Evolutionary conservation across 2,888 invertebrate species (phyloP).

Genomic region (Corbicula japonica): DNA sequence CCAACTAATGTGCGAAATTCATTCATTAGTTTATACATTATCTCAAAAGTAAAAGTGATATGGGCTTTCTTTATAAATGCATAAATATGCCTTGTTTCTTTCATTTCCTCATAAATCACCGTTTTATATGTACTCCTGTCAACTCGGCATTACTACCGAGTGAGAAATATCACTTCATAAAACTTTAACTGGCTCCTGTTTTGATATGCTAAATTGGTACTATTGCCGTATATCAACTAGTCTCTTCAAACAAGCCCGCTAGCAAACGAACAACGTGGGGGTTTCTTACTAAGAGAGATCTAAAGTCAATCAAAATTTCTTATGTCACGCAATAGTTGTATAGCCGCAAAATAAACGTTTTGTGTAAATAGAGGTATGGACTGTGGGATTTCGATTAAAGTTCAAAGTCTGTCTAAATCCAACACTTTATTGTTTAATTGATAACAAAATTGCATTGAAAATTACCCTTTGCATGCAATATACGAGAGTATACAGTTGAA

Average conservation of each 20-base stretch:
- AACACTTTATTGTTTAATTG: too few species aligned
- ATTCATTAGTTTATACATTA: conserved; percentile 34
- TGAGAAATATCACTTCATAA: conserved; percentile 31
- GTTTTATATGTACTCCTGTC: conserved; percentile 24
- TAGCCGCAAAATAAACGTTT: conserved; percentile 8
- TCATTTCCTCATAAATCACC: conserved; percentile 38
- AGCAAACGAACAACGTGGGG: conserved; percentile 27
- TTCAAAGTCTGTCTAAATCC: too few species aligned
- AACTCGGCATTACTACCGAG: conserved; percentile 1
- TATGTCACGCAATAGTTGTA: conserved; percentile 24
- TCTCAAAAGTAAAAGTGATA: conserved; percentile 29
- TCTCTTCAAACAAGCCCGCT: conserved; percentile 5
- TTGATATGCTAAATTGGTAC: conserved; percentile 12
- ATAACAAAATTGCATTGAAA: too few species aligned
- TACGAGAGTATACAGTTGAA: too few species aligned
- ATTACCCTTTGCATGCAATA: too few species aligned
- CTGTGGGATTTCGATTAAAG: background rate
- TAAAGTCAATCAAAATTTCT: conserved; percentile 9
- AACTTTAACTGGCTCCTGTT: conserved; percentile 17
- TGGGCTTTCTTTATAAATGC: conserved; percentile 5
- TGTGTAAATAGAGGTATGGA: conserved; percentile 17
- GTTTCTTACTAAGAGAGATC: conserved; percentile 12
- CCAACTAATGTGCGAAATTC: conserved; percentile 33
- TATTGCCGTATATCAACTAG: conserved; percentile 20
- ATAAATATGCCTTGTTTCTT: conserved; percentile 35